Percentiles rank a stretch among this genome's conserved stretches.
Evolutionary conservation across 2,797 vertebrate species (phyloP).

Genomic region (Ispidina picta): DNA sequence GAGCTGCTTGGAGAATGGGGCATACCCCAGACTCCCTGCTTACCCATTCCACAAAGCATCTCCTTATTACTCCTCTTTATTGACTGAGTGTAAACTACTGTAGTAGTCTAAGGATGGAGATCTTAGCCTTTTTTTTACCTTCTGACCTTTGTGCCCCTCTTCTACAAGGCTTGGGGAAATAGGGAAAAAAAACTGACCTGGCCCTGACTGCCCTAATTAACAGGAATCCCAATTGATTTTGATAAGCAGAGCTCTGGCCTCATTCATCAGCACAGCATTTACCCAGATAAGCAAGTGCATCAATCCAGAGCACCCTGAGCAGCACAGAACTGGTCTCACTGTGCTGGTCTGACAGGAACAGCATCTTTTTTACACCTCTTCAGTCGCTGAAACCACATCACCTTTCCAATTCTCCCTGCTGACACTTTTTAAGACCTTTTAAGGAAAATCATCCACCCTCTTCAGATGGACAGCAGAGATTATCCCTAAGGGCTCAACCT

Average conservation of each 20-base stretch:
- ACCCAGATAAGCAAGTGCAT: not conserved
- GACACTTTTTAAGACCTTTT: not conserved
- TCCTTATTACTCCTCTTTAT: slow-evolving; percentile 8
- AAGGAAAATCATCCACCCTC: not conserved
- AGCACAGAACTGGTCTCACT: not conserved
- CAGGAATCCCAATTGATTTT: not conserved
- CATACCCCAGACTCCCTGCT: not conserved
- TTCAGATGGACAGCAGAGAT: not conserved
- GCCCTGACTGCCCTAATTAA: not conserved
- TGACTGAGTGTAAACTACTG: not conserved
- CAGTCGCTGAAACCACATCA: not conserved
- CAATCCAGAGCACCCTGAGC: not conserved
- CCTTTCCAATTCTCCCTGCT: not conserved
- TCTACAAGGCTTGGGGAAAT: not conserved
- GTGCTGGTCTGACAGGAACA: not conserved
- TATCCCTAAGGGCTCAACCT: not conserved
- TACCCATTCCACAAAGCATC: not conserved
- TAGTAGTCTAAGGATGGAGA: not conserved
- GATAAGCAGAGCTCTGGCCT: slow-evolving; percentile 6
- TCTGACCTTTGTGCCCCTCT: not conserved
- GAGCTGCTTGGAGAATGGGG: not conserved
- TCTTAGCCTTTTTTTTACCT: not conserved
- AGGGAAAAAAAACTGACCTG: not conserved
- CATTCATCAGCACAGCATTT: not conserved
- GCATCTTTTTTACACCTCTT: not conserved